Conservation (phyloP, 1,140 invertebrate species). For the Drosophila azteca region DNA sequence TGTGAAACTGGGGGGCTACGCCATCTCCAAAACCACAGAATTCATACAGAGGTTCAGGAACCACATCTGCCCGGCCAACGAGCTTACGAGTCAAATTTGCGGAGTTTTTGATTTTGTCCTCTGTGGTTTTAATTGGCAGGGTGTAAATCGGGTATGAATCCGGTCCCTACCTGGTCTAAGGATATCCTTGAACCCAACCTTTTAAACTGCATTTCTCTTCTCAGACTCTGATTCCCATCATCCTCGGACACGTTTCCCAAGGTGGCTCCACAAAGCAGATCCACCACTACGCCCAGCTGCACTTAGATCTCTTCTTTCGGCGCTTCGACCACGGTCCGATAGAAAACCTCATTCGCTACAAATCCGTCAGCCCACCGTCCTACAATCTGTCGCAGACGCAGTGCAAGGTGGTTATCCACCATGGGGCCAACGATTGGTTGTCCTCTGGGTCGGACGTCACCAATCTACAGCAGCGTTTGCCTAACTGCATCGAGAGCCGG, state of each 20-base stretch:
- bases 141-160: conserved; percentile 38
- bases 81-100: conserved; percentile 35
- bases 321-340: conserved; percentile 20
- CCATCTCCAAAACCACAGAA: conserved; percentile 11
- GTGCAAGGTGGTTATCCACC: conserved; percentile 31
- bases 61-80: conserved; percentile 18
- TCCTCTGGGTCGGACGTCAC: neutral
- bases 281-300: conserved; percentile 45
- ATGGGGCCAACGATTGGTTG: conserved; percentile 40
- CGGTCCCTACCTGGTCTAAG: too few relatives aligned
- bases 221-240: conserved; percentile 38
- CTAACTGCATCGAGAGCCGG: conserved; percentile 33
- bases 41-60: conserved; percentile 21
- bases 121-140: conserved; percentile 49
- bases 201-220: neutral
- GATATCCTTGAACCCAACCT: neutral
- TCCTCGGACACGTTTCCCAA: conserved; percentile 47
- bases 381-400: conserved; percentile 38
- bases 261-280: conserved; percentile 41
- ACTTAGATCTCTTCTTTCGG: neutral
- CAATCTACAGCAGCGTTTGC: conserved; percentile 4
- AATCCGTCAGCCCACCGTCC: neutral
- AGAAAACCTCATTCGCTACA: conserved; percentile 13
- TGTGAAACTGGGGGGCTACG: conserved; percentile 30
- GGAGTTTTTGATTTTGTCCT: conserved; percentile 45